Evolutionary conservation across 2,113 vertebrate genomes (phyloP), one percentile per base, ranked within the genome.

Genomic region (Pangasianodon gigas): DNA sequence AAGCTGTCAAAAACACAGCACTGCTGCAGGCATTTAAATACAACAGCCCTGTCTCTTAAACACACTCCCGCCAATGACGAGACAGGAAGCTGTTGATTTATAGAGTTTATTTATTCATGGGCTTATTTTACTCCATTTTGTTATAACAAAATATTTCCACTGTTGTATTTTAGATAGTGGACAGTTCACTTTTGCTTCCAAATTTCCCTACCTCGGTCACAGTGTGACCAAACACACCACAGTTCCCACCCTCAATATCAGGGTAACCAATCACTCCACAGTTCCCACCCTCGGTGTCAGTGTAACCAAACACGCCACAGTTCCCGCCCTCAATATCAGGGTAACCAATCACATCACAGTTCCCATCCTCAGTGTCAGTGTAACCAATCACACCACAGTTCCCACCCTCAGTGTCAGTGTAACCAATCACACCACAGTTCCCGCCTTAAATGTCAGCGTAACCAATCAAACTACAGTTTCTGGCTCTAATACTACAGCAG

Each of bases 1-100:
- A 44, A 84, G 83, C 79, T 82, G 79, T 54, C 51, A 58, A 58
- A 58, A 21, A 54, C 16, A 83, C 80, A 58, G n/a, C 51, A n/a
- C 5, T 26, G 79, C 48, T 24, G 79, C 48, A 37, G 48, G n/a
- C 51, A 9, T 9, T 29, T 52, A n/a, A 83, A 83, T 56, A 54
- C 79, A 8, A 81, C 46, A n/a, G 51, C 46, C n/a, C 13, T 9
- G 79, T 52, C 44, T 52, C 48, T 52, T 1, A 32, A 56, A 82
- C 16, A 10, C 51, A 21, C 80, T 84, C 32, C 2, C 13, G 13
- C 8, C 19, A 41, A 84, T 41, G 32, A 41, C 8, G 54, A 52
- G 10, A 80, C 46, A n/a, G 11, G 77, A 18, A n/a, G 8, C 1
- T 81, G 8, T 8, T 3, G 4, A 44, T 24, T 6, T 32, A 32